Base-by-base conservation (phyloP, 1,140 invertebrate genomes). In the Philotrypesis tridentata region DNA sequence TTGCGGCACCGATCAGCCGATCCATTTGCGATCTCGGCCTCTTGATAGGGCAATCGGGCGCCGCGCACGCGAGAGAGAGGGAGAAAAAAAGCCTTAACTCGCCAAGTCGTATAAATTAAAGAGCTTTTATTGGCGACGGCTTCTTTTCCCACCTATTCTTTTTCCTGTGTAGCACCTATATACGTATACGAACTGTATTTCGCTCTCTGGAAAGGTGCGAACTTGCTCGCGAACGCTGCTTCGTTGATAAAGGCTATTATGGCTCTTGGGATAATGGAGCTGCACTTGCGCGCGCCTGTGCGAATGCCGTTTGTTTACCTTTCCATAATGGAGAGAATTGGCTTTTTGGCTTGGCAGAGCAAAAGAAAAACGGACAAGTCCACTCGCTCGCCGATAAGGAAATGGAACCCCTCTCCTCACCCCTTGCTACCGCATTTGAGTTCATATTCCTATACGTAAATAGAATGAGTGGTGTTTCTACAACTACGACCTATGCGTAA, bases 21-120 rank as follows among this genome's bases (percentile, higher is more conserved):
- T 79, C 43, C 43, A 79, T 71, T 79, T 55, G n/a, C 43, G 65
- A 79, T 79, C 67, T 71, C 14, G 14, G n/a, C 68, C 14, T 71
- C 40, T 68, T 71, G 77, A 79, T 70, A 60, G 67, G 43, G 21
- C 77, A 79, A 70, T 79, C 67, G 43, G 4, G 48, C 48, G 21
- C 43, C 21, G 48, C 48, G 21, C 43, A 33, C 12, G 6, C 12
- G 31, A 43, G 37, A n/a, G n/a, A 77, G 37, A 67, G 6, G n/a
- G 31, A 27, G 48, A n/a, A 55, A 77, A 67, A 77, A 70, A 33
- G 43, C 25, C 25, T 77, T 77, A 43, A 77, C 74, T 70, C 43
- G 63, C 21, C 33, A 72, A 61, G 31, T 79, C 77, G 77, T 79
- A 79, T 79, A 79, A 79, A 79, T 79, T 71, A 72, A 72, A 60